Percentiles rank a stretch among this genome's conserved stretches.
Conservation (phyloP, 2,797 vertebrate genomes). For the Manis pentadactyla region DNA sequence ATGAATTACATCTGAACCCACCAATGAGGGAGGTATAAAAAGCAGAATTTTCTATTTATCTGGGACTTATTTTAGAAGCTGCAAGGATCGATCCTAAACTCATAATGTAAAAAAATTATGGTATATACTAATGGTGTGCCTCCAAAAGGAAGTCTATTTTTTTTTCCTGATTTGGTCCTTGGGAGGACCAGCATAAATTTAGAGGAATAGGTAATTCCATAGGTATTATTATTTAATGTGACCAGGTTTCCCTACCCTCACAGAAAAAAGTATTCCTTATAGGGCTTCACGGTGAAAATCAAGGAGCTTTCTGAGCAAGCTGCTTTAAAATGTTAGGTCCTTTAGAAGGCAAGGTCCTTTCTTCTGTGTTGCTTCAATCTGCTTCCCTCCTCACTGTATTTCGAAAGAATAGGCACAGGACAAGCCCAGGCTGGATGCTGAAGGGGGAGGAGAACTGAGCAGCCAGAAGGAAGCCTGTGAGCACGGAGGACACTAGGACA, state of each 20-base stretch:
- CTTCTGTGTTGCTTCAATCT: constrained; percentile 9
- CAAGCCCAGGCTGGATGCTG: background rate
- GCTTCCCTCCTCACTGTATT: constrained; percentile 19
- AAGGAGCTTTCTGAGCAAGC: background rate
- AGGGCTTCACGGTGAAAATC: background rate
- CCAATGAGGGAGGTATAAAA: background rate
- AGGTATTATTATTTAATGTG: background rate
- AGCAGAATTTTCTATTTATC: background rate
- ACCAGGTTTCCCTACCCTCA: background rate
- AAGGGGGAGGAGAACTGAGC: background rate
- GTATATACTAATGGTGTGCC: background rate
- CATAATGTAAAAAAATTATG: background rate
- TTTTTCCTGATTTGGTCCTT: constrained; percentile 4
- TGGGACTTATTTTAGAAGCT: constrained; percentile 30
- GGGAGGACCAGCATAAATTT: background rate
- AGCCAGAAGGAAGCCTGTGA: background rate
- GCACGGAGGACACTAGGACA: background rate
- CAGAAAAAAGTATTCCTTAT: background rate
- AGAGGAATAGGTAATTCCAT: background rate
- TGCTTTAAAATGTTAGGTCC: too few relatives aligned
- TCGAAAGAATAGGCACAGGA: constrained; percentile 24
- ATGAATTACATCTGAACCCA: background rate
- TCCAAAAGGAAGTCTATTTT: background rate
- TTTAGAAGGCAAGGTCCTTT: background rate
- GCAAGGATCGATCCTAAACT: background rate